phyloP scores from a whole-genome alignment of 2,888 invertebrate genomes.

The Amitus sp. region DNA sequence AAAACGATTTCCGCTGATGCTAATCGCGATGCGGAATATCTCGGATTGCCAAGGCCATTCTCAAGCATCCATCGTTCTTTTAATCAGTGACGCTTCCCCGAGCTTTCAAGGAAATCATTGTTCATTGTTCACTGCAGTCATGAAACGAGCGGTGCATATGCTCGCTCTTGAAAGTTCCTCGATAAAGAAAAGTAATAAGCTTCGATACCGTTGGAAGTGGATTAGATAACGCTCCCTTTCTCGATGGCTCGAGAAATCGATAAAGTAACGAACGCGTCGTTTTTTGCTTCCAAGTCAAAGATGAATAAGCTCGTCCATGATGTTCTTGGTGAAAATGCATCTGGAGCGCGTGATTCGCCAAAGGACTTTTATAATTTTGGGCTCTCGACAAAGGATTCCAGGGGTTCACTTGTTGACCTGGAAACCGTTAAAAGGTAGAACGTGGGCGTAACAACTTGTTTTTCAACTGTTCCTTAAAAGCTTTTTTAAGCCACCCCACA shows the following conservation, averaged over 20 bases:
- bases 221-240: constrained; percentile 26
- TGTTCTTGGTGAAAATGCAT: too few species aligned
- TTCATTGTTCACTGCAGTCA: too few species aligned
- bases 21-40: constrained; percentile 22
- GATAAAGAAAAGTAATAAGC: constrained; percentile 36
- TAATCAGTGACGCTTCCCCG: too few species aligned
- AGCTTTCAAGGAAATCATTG: too few species aligned
- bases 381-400: neutral
- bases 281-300: too few species aligned
- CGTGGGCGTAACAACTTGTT: constrained; percentile 7
- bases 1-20: constrained; percentile 29
- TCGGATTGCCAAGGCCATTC: neutral
- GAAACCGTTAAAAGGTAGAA: constrained; percentile 6
- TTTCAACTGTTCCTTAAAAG: neutral
- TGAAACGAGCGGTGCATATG: constrained; percentile 23
- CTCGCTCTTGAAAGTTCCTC: constrained; percentile 20
- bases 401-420: constrained; percentile 1
- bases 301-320: too few species aligned
- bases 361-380: too few species aligned
- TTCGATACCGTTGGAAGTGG: constrained; percentile 22
- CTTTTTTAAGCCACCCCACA: too few species aligned
- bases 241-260: too few species aligned
- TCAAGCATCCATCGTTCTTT: neutral
- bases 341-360: too few species aligned
- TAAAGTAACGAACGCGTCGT: too few species aligned